These are phyloP conservation scores for Hyperopisus bebe DNA, from an alignment of 2,113 vertebrate genomes.

Conservation along the genomic window DNA sequence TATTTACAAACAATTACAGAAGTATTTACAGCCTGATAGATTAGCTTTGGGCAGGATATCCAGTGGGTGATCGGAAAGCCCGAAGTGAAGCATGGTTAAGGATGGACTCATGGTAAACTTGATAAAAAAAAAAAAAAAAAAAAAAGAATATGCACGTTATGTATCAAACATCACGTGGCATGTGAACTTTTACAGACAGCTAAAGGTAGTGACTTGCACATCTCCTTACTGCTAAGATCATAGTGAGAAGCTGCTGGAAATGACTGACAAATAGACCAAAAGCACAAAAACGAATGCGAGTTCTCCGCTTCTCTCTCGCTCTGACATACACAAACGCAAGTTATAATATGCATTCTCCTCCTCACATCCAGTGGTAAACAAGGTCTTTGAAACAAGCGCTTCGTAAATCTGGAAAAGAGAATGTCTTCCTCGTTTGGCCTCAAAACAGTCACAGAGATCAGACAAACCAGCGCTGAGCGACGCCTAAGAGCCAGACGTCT, in stretches of 20 bases:
- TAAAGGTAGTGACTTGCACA: slow-evolving; percentile 20
- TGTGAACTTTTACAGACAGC: slow-evolving; percentile 18
- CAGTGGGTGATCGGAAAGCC: not conserved
- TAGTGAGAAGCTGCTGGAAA: slow-evolving; percentile 28
- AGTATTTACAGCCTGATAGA: slow-evolving; percentile 13
- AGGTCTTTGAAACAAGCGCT: not conserved
- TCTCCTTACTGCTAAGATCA: slow-evolving; percentile 22
- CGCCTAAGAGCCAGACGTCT: not conserved
- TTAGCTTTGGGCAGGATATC: not conserved
- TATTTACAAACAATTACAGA: slow-evolving; percentile 5
- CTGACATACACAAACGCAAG: not conserved
- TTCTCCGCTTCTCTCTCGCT: not conserved
- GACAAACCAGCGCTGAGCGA: not conserved
- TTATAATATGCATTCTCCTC: not conserved
- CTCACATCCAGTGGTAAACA: not conserved
- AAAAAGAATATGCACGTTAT: not conserved
- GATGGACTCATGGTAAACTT: not conserved
- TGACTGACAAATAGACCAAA: slow-evolving; percentile 38
- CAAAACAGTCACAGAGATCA: not conserved
- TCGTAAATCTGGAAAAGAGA: not conserved
- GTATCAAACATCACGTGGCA: slow-evolving; percentile 30
- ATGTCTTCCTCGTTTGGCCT: not conserved
- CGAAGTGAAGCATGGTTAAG: not conserved
- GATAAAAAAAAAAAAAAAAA: not conserved
- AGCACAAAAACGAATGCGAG: not conserved